Percentiles rank a stretch among this genome's conserved stretches.
These are phyloP conservation scores for Bucorvus abyssinicus DNA, from an alignment of 2,797 vertebrate genomes.

Conservation along the genomic window DNA sequence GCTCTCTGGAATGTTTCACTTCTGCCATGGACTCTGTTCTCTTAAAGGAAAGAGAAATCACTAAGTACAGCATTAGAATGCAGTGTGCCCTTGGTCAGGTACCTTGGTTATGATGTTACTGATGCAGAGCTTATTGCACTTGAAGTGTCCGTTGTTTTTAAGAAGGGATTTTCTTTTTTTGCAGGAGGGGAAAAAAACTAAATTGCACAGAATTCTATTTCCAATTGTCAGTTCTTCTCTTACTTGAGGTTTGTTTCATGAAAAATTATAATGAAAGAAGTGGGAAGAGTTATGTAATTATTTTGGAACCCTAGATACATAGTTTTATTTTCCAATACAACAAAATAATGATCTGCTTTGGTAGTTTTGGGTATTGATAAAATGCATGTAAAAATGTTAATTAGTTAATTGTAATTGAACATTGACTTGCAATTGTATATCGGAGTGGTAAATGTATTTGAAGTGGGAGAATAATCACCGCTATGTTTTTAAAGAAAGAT, in stretches of 20 bases:
- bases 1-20: not conserved
- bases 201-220: not conserved
- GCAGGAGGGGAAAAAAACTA: too few relatives aligned
- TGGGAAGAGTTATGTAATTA: not conserved
- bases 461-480: not conserved
- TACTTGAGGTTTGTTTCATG: not conserved
- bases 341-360: not conserved
- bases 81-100: not conserved
- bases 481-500: not conserved
- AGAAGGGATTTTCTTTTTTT: not conserved
- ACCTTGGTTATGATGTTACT: accelerated
- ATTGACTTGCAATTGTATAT: not conserved
- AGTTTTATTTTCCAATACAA: not conserved
- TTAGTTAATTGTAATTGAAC: not conserved
- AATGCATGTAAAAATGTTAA: not conserved
- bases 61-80: not conserved
- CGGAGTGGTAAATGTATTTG: not conserved
- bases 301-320: not conserved
- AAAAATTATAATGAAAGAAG: not conserved
- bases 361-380: not conserved
- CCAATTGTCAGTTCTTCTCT: not conserved
- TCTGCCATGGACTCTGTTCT: not conserved
- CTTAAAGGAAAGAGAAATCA: not conserved
- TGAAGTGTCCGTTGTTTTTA: not conserved
- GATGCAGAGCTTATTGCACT: not conserved